Percentiles rank a stretch among this genome's conserved stretches.
Conservation (phyloP, 2,888 invertebrate species). For the Tupiocoris notatus region DNA sequence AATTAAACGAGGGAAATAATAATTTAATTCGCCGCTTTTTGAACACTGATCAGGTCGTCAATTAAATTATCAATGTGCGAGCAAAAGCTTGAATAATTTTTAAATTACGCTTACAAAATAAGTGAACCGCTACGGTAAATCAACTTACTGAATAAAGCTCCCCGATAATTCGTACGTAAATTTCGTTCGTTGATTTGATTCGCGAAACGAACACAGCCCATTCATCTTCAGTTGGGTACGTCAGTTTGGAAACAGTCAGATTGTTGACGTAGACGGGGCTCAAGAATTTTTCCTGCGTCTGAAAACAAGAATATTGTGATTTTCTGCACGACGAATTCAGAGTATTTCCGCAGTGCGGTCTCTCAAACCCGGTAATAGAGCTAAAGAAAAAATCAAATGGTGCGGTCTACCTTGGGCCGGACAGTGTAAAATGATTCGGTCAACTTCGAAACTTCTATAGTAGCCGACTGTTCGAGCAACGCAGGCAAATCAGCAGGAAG, state of each 20-base stretch:
- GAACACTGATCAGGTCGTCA: too few species aligned
- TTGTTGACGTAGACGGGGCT: slow-evolving; percentile 5
- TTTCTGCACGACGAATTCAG: too few species aligned
- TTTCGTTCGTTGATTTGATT: slow-evolving; percentile 30
- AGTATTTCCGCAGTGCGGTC: too few species aligned
- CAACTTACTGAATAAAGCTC: slow-evolving; percentile 19
- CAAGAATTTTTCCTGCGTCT: too few species aligned
- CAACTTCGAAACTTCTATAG: slow-evolving; percentile 10
- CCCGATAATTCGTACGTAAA: slow-evolving; percentile 23
- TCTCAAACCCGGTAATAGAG: too few species aligned
- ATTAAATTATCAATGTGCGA: too few species aligned
- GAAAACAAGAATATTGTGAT: too few species aligned
- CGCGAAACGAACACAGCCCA: slow-evolving; percentile 24
- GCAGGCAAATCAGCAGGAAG: slow-evolving; percentile 9
- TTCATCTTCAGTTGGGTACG: background rate
- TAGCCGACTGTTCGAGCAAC: background rate
- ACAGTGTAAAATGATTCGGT: slow-evolving; percentile 13
- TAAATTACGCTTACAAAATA: too few species aligned
- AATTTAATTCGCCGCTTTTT: too few species aligned
- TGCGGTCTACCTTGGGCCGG: slow-evolving; percentile 16
- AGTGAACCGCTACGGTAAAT: background rate
- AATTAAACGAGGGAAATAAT: too few species aligned
- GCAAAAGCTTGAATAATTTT: too few species aligned
- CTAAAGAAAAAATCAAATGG: too few species aligned
- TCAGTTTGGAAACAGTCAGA: slow-evolving; percentile 4